phyloP scores from a whole-genome alignment of 2,888 invertebrate species.

The Orthosia incerta region DNA sequence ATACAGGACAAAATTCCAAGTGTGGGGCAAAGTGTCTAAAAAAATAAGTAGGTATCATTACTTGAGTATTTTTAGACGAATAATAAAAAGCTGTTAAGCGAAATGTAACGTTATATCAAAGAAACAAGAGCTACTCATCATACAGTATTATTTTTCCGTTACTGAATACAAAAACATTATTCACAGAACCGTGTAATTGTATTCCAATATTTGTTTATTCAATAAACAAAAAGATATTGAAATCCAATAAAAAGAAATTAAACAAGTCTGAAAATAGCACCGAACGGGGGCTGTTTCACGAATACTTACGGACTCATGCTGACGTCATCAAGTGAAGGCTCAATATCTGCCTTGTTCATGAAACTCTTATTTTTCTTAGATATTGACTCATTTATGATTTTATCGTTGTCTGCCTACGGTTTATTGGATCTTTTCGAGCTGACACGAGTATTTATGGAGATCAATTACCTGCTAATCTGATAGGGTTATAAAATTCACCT shows the following conservation, averaged over 20 bases:
- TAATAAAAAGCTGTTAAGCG: neutral
- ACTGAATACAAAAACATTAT: neutral
- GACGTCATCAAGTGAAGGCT: constrained; percentile 39
- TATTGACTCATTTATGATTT: constrained; percentile 33
- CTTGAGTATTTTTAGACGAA: neutral
- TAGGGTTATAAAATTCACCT: neutral
- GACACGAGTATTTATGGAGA: neutral
- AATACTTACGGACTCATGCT: constrained; percentile 30
- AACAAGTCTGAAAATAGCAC: constrained; percentile 32
- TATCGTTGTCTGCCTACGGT: constrained; percentile 6
- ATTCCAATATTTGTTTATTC: constrained; percentile 12
- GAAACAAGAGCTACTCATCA: neutral
- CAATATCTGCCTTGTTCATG: constrained; percentile 24
- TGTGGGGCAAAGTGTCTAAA: no score
- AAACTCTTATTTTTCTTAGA: constrained; percentile 34
- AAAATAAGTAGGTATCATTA: neutral
- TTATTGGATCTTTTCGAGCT: constrained; percentile 10
- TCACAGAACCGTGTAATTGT: constrained; percentile 4
- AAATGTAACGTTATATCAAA: neutral
- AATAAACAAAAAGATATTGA: constrained; percentile 21
- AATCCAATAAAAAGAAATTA: constrained; percentile 18
- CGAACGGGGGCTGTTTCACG: constrained; percentile 3
- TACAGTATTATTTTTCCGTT: neutral
- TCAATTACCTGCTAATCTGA: constrained; percentile 13
- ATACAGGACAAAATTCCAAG: no score